A percentile compares a stretch with the other conserved stretches of the same genome.
Evolutionary conservation across 2,888 invertebrate genomes (phyloP).

Genomic region (Catocala nupta): DNA sequence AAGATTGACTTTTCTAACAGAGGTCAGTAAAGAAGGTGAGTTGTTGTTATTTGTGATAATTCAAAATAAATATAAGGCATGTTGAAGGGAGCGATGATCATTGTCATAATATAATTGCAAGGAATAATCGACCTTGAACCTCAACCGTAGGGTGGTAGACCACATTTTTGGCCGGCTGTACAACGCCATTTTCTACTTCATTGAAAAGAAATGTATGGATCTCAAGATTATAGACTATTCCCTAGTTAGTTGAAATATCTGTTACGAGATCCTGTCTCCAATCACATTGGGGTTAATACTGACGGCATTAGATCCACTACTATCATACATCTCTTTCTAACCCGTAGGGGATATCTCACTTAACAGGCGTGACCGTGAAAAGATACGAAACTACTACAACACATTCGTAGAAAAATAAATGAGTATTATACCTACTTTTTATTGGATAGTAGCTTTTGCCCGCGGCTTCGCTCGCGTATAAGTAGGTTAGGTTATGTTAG

Average conservation of each 20-base stretch:
- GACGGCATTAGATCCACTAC: constrained; percentile 16
- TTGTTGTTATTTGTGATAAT: too few species aligned
- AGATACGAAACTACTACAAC: constrained; percentile 19
- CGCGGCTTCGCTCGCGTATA: neutral
- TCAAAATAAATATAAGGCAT: too few species aligned
- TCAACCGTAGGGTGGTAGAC: too few species aligned
- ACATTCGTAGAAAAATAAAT: neutral
- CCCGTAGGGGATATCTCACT: constrained; percentile 11
- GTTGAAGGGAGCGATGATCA: too few species aligned
- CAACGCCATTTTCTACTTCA: too few species aligned
- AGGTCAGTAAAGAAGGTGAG: too few species aligned
- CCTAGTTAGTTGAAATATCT: constrained; percentile 15
- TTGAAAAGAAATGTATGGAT: too few species aligned
- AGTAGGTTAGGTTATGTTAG: too few species aligned
- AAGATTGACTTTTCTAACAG: too few species aligned
- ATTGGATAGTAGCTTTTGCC: neutral
- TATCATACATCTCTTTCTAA: constrained; percentile 17
- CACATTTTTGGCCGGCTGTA: too few species aligned
- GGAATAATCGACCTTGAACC: too few species aligned
- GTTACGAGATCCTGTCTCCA: constrained; percentile 11
- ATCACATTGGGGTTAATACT: constrained; percentile 19
- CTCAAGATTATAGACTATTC: constrained; percentile 6
- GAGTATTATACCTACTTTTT: neutral
- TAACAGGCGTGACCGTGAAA: constrained; percentile 6
- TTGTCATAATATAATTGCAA: too few species aligned